These are phyloP conservation scores for Pachypanchax playfairii DNA, from an alignment of 2,113 vertebrate genomes.

Conservation along the genomic window DNA sequence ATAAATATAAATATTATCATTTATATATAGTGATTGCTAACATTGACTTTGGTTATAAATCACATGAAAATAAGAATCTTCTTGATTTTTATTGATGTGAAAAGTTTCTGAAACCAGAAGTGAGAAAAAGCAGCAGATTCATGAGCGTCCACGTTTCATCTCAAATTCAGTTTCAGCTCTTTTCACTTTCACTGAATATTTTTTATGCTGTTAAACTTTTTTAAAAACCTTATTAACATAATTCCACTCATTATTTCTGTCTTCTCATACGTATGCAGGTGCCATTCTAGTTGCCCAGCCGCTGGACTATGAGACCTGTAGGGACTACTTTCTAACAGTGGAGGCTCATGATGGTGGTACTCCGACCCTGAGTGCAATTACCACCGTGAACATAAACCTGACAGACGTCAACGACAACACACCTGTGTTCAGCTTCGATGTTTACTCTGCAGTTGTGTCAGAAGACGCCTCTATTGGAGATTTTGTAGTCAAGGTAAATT, in stretches of 20 bases:
- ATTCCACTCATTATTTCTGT: background rate
- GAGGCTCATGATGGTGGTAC: conserved; percentile 94
- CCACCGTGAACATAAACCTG: conserved; percentile 91
- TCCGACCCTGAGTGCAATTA: conserved; percentile 87
- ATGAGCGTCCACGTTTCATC: too few species aligned
- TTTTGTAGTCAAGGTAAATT: conserved; percentile 85
- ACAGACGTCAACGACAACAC: conserved; percentile 96
- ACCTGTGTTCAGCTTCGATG: conserved; percentile 86
- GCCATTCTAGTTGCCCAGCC: conserved; percentile 85
- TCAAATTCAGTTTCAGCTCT: too few species aligned
- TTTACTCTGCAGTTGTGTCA: conserved; percentile 89
- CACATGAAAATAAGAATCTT: too few species aligned
- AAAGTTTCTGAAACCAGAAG: too few species aligned
- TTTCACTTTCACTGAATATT: too few species aligned
- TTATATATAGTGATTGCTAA: too few species aligned
- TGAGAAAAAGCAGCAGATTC: too few species aligned
- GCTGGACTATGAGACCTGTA: conserved; percentile 92
- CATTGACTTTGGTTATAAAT: too few species aligned
- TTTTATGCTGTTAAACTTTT: too few species aligned
- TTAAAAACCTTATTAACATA: too few species aligned
- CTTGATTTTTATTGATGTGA: too few species aligned
- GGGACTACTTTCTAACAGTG: conserved; percentile 92
- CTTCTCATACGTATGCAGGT: conserved; percentile 71
- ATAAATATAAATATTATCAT: too few species aligned
- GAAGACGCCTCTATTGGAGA: conserved; percentile 89